These are phyloP conservation scores for Thaleichthys pacificus DNA, from an alignment of 2,797 vertebrate genomes.

Conservation along the genomic window DNA sequence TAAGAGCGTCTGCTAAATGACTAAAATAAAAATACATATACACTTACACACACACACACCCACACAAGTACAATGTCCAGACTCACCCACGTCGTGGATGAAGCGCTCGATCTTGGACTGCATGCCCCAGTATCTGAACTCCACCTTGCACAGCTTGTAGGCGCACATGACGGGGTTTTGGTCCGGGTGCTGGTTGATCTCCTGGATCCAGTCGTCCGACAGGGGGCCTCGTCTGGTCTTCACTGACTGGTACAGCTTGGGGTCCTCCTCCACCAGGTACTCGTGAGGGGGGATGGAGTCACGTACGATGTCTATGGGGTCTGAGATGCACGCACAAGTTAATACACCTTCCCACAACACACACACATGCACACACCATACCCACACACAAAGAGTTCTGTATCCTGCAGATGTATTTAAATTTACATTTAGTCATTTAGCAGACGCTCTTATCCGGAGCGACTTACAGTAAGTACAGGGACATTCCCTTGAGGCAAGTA, in stretches of 20 bases:
- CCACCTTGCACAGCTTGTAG: constrained; percentile 98
- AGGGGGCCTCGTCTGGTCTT: constrained; percentile 93
- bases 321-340: constrained; percentile 62
- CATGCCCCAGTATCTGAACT: constrained; percentile 99
- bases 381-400: neutral
- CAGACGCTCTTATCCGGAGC: too few relatives aligned
- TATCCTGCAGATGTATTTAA: too few relatives aligned
- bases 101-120: constrained; percentile 98
- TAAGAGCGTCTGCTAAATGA: too few relatives aligned
- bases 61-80: neutral
- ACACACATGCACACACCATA: neutral
- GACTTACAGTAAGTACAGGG: too few relatives aligned
- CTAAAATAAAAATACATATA: constrained; percentile 1
- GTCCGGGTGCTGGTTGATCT: constrained; percentile 80
- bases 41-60: constrained; percentile 6
- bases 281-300: constrained; percentile 92
- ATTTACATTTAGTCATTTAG: too few relatives aligned
- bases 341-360: constrained; percentile 3
- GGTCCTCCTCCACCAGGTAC: constrained; percentile 94
- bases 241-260: constrained; percentile 86
- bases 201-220: constrained; percentile 92
- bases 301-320: constrained; percentile 96
- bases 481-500: too few relatives aligned
- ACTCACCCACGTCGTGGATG: constrained; percentile 95
- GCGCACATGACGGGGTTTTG: constrained; percentile 93